These are phyloP conservation scores for Acrobasis suavella DNA, from an alignment of 2,888 invertebrate genomes.

Conservation along the genomic window DNA sequence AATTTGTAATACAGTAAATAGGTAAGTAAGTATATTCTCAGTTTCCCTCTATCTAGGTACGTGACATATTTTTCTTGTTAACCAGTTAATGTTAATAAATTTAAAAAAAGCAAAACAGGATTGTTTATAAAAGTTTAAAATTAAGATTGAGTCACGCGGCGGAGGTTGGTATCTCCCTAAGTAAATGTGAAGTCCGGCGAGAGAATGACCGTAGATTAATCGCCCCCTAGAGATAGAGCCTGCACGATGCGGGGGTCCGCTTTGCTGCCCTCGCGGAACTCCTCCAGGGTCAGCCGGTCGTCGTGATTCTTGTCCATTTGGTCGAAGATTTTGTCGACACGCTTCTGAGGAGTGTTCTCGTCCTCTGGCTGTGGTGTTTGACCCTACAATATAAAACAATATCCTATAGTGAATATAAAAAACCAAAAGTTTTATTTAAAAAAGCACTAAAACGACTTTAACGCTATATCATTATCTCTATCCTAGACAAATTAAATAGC, in stretches of 20 bases:
- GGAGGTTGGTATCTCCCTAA: constrained; percentile 49
- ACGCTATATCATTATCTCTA: too few relatives aligned
- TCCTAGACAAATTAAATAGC: too few relatives aligned
- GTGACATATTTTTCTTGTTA: background rate
- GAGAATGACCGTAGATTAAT: constrained; percentile 83
- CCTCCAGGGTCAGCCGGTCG: constrained; percentile 96
- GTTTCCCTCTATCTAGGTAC: background rate
- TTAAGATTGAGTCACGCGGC: constrained; percentile 42
- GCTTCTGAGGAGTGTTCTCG: constrained; percentile 96
- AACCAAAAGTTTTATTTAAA: too few relatives aligned
- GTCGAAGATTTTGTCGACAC: constrained; percentile 99
- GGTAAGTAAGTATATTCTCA: background rate
- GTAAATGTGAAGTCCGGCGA: constrained; percentile 78
- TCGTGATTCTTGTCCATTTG: constrained; percentile 99
- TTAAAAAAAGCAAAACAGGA: background rate
- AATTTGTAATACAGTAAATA: background rate
- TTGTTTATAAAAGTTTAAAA: background rate
- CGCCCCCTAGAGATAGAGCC: constrained; percentile 92
- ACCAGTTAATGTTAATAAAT: background rate
- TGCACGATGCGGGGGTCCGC: constrained; percentile 99
- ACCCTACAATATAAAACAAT: constrained; percentile 83
- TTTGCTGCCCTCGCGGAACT: constrained; percentile 98
- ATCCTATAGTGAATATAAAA: too few relatives aligned
- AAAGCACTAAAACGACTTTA: too few relatives aligned
- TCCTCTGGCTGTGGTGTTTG: constrained; percentile 94